phyloP scores from a whole-genome alignment of 2,888 invertebrate genomes.

The Drosophila meridionalis region DNA sequence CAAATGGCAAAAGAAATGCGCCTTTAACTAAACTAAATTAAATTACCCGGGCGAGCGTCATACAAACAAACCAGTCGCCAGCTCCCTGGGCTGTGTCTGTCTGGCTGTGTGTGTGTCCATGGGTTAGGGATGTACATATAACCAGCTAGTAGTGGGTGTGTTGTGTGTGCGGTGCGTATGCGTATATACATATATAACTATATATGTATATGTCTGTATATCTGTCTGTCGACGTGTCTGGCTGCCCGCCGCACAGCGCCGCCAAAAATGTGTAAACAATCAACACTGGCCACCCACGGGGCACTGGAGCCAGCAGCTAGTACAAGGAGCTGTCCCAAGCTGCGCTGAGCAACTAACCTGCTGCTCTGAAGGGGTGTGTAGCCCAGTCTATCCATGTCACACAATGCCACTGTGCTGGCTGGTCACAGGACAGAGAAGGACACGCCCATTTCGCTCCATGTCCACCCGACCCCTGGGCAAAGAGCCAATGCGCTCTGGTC shows the following conservation, averaged over 20 bases:
- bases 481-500: constrained; percentile 12
- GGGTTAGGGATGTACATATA: constrained; percentile 19
- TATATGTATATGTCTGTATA: constrained; percentile 10
- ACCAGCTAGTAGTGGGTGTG: constrained; percentile 44
- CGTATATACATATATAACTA: constrained; percentile 13
- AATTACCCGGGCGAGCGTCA: constrained; percentile 48
- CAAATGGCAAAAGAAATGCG: constrained; percentile 50
- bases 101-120: neutral
- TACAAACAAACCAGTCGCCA: constrained; percentile 38
- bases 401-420: constrained; percentile 22
- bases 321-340: constrained; percentile 18
- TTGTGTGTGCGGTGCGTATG: constrained; percentile 10
- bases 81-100: constrained; percentile 14
- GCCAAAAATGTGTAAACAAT: constrained; percentile 79
- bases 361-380: constrained; percentile 45
- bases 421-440: neutral
- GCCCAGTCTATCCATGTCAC: constrained; percentile 57
- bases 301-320: constrained; percentile 13
- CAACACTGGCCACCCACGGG: constrained; percentile 69
- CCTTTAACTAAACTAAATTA: constrained; percentile 72
- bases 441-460: neutral
- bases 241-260: constrained; percentile 46
- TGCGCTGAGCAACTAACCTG: constrained; percentile 46
- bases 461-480: neutral
- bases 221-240: constrained; percentile 30